Base-by-base conservation (phyloP, 1,140 invertebrate genomes). In the Pogonognathellus flavescens region DNA sequence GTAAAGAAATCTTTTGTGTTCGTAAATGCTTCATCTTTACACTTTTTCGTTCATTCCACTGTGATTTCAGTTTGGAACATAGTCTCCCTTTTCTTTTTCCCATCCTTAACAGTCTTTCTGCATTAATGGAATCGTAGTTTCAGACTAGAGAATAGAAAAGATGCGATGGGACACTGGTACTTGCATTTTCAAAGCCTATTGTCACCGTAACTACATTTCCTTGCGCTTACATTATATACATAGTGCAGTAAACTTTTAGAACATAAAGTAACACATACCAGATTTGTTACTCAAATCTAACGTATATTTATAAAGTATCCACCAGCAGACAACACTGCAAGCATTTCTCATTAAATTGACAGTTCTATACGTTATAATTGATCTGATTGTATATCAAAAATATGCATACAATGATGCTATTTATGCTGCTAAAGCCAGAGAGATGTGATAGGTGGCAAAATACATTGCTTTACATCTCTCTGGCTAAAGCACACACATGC, bases 1-100 rank as follows among this genome's bases (percentile, higher is more conserved):
- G 86, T 55, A 82, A 85, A 87, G 82, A 87, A 87, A 87, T 87
- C 86, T 87, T 87, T 87, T 87, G 86, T 87, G 86, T 85, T 87
- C 86, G 81, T 85, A 87, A 87, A 87, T 87, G 86, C 85, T 87
- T 87, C 86, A 87, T 87, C 86, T 87, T 87, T 87, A 87, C 85
- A 86, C 86, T 87, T 84, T 87, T 84, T 84, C 76, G 41, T 60
- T 60, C 76, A 81, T 85, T 82, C 80, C 62, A 82, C 84, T 72
- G 22, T 72, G 57, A 49, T 85, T 59, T 62, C 50, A 52, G 20
- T 16, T 22, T 82, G 80, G 52, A 59, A 59, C 53, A 82, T 82
- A 55, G 80, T 76, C 70, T 76, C 70, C 70, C 70, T 76, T n/a
- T 76, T 50, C 41, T 76, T 76, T 76, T 76, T 41, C 31, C 11